Base-by-base conservation (phyloP, 2,888 invertebrate species). In the Heliothis peltigera region DNA sequence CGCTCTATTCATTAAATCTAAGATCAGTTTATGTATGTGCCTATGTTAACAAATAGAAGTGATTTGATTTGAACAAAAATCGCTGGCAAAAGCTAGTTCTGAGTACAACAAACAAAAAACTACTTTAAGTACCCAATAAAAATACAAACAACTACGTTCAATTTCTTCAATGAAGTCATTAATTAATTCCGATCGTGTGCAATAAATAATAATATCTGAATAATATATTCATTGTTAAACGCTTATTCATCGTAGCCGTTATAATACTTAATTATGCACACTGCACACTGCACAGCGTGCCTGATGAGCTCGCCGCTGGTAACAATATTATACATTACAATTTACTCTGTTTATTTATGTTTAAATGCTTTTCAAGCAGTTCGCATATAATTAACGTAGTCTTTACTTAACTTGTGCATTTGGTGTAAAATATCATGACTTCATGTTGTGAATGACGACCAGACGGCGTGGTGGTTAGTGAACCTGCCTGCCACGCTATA, bases 251-350 rank as follows among this genome's bases (percentile, higher is more conserved):
- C 18, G n/a, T 22, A 42, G 18, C 3, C 22, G 51, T 39, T 46
- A 39, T 52, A 46, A 35, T 59, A 21, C 18, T 52, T 28, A 39
- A 59, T 64, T 28, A 60, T 52, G 35, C 18, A 32, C 32, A 32
- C 10, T 32, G 32, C 32, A 22, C 25, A 28, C 10, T 32, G 32
- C 32, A 22, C 25, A 28, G 19, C 22, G 35, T 25, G 43, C 32
- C 7, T 43, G 39, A 28, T 21, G 39, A 39, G 39, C 1, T 7
- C 8, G 7, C 7, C 5, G 10, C 22, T 43, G 46, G 25, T 28
- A 10, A 32, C 12, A 63, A 52, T 39, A 39, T 39, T 15, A 15
- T 39, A 18, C 17, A 4, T 44, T 19, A 15, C 17, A 22, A 2
- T 22, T 21, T 8, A 17, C 28, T 2, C 18, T 28, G 15, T 28